A percentile compares a stretch with the other conserved stretches of the same genome.
phyloP scores from a whole-genome alignment of 92 coral and sea anemone species.

The Palythoa grandiflora region DNA sequence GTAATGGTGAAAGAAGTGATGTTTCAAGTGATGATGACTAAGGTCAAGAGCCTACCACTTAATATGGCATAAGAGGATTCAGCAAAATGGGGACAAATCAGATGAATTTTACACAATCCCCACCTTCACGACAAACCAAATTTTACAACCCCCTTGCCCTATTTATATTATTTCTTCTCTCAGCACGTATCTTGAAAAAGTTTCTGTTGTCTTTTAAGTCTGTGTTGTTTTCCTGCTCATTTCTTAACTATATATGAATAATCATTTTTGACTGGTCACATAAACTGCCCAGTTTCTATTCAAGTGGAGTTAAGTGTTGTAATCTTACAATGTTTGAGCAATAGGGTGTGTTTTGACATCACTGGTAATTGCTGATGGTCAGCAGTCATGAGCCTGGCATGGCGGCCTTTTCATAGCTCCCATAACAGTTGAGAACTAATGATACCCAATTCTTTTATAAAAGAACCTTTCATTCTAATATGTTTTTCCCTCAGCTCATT shows the following conservation, averaged over 20 bases:
- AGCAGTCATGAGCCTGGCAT: too few relatives aligned
- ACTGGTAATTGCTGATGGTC: too few relatives aligned
- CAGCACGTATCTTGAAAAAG: background rate
- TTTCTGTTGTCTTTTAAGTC: background rate
- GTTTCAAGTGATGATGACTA: conserved; percentile 12
- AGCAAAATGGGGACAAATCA: background rate
- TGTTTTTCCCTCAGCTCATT: too few relatives aligned
- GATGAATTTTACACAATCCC: background rate
- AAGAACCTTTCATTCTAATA: too few relatives aligned
- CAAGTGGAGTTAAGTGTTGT: background rate
- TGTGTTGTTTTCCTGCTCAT: background rate
- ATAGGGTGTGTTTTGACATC: too few relatives aligned
- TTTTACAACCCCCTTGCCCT: too few relatives aligned
- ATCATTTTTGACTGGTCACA: background rate
- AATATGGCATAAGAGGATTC: background rate
- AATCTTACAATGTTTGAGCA: background rate
- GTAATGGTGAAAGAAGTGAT: conserved; percentile 32
- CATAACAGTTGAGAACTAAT: too few relatives aligned
- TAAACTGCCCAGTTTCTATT: background rate
- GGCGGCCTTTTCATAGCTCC: too few relatives aligned
- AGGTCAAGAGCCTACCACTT: background rate
- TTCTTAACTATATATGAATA: background rate
- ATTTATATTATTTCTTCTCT: background rate
- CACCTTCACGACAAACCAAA: too few relatives aligned
- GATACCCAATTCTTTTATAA: too few relatives aligned